Percentiles rank a stretch among this genome's conserved stretches.
Evolutionary conservation across 2,797 vertebrate species (phyloP).

Genomic region (Hephaestus fuliginosus): DNA sequence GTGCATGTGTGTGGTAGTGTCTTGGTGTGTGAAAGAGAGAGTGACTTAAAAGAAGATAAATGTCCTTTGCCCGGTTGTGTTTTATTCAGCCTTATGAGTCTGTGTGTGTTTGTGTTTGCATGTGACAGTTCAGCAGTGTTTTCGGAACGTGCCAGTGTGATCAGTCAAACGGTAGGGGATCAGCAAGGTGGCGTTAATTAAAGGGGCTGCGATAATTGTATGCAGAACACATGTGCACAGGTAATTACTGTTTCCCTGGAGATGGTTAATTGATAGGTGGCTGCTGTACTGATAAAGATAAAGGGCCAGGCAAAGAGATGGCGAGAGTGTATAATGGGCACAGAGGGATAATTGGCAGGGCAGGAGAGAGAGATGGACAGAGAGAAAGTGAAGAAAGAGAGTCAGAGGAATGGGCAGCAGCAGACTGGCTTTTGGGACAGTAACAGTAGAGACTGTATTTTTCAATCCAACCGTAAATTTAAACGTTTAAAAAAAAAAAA

Average conservation of each 20-base stretch:
- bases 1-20: not conserved
- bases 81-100: constrained; percentile 11
- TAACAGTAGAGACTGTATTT: not conserved
- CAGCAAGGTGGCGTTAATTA: constrained; percentile 83
- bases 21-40: not conserved
- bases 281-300: constrained; percentile 76
- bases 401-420: constrained; percentile 15
- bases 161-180: constrained; percentile 77
- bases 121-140: constrained; percentile 22
- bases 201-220: constrained; percentile 81
- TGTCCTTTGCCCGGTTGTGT: not conserved
- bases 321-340: constrained; percentile 58
- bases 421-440: constrained; percentile 17
- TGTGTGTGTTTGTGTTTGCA: constrained; percentile 20
- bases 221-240: constrained; percentile 83
- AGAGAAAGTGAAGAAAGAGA: constrained; percentile 15
- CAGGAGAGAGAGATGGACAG: constrained; percentile 37
- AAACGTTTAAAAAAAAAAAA: not conserved
- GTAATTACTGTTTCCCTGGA: constrained; percentile 85
- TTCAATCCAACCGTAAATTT: constrained; percentile 5
- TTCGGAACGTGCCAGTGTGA: constrained; percentile 49
- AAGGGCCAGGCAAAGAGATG: constrained; percentile 67
- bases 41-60: not conserved
- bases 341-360: constrained; percentile 67
- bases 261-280: constrained; percentile 84